Evolutionary conservation across 92 coral and sea anemone species (phyloP).

Genomic region (Palythoa caribaeorum): DNA sequence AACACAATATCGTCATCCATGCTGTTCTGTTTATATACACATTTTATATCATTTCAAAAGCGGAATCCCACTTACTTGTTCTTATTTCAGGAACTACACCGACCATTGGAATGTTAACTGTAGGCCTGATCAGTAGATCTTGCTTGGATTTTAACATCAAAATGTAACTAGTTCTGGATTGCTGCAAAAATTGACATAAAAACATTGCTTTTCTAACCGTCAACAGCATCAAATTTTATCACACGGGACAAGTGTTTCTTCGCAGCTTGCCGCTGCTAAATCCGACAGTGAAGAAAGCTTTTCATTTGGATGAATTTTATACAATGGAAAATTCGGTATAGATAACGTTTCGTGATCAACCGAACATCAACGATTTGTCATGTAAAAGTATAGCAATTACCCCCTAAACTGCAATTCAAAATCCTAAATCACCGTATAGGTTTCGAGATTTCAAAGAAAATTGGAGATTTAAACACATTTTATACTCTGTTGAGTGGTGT

Average conservation of each 20-base stretch:
- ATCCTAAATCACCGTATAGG: neutral
- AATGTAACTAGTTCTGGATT: conserved; percentile 59
- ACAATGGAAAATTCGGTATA: neutral
- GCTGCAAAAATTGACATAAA: conserved; percentile 41
- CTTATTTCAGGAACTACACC: conserved; percentile 57
- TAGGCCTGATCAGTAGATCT: conserved; percentile 62
- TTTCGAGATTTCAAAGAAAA: neutral
- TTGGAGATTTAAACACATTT: neutral
- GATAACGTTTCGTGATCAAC: neutral
- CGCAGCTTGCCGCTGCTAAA: neutral
- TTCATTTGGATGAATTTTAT: neutral
- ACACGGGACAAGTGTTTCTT: neutral
- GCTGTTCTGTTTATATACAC: conserved; percentile 4
- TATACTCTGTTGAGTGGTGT: neutral
- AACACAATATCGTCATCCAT: neutral
- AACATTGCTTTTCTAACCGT: neutral
- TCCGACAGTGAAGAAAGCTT: neutral
- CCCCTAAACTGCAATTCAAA: neutral
- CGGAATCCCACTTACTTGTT: conserved; percentile 50
- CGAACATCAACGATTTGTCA: conserved; percentile 19
- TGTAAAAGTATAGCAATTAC: neutral
- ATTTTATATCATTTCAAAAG: neutral
- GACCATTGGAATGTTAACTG: conserved; percentile 45
- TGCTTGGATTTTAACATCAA: conserved; percentile 62
- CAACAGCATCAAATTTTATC: neutral